A percentile compares a stretch with the other conserved stretches of the same genome.
Conservation (phyloP, 2,113 vertebrate genomes). For the Acrocephalus arundinaceus region DNA sequence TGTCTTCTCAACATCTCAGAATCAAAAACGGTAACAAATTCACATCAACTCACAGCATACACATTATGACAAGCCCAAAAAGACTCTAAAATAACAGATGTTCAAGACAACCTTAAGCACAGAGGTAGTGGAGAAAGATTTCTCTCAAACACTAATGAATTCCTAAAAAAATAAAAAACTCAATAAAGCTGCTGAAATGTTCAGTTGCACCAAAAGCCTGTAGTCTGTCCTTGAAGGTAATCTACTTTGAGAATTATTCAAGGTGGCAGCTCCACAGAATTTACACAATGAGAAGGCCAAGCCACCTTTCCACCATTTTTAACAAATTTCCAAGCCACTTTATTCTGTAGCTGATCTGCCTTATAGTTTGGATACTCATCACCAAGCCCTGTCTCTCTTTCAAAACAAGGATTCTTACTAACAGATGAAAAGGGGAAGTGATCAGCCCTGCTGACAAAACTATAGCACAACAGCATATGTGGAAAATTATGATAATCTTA, state of each 20-base stretch:
- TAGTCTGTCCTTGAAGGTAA: neutral
- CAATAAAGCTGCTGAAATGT: neutral
- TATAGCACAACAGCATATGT: neutral
- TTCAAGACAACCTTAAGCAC: neutral
- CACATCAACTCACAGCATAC: neutral
- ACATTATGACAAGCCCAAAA: neutral
- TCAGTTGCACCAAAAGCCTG: neutral
- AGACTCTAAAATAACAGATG: neutral
- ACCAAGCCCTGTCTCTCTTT: neutral
- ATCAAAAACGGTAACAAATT: neutral
- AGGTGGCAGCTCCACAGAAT: neutral
- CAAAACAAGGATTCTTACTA: neutral
- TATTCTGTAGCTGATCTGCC: neutral
- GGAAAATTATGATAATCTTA: neutral
- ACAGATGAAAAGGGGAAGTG: neutral
- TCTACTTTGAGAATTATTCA: neutral
- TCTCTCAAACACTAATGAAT: neutral
- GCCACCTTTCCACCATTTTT: neutral
- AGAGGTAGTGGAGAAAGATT: neutral
- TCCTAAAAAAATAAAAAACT: no score
- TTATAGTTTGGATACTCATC: neutral
- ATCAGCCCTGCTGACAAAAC: neutral
- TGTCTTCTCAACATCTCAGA: neutral
- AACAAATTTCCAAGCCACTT: neutral
- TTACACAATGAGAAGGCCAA: neutral